Percentiles rank a stretch among this genome's conserved stretches.
Conservation (phyloP, 1,140 invertebrate genomes). For the Pogonomyrmex californicus region DNA sequence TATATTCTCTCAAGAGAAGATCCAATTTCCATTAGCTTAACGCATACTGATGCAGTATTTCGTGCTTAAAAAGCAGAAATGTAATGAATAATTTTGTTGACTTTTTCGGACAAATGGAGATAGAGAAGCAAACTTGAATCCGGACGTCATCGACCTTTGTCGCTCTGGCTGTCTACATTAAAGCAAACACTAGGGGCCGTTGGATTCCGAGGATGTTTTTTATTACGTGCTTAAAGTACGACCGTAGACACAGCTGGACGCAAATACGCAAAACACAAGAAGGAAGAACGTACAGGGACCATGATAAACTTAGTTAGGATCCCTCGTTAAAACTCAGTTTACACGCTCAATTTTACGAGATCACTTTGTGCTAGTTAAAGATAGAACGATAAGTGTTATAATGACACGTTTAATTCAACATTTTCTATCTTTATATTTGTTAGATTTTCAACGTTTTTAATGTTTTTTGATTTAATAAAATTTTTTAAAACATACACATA, state of each 20-base stretch:
- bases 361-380: conserved; percentile 14
- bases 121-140: conserved; percentile 13
- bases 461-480: background rate
- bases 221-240: conserved; percentile 44
- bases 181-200: conserved; percentile 39
- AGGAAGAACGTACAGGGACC: conserved; percentile 13
- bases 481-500: background rate
- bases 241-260: conserved; percentile 60
- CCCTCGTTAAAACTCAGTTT: conserved; percentile 59
- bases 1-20: background rate
- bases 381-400: conserved; percentile 33
- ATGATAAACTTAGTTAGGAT: conserved; percentile 48
- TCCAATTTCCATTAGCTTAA: conserved; percentile 32
- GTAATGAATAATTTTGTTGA: conserved; percentile 21
- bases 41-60: background rate
- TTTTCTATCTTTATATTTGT: background rate
- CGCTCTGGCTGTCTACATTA: conserved; percentile 38
- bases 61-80: conserved; percentile 12
- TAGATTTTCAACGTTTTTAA: background rate
- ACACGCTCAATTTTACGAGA: conserved; percentile 58
- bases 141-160: conserved; percentile 39
- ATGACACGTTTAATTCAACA: conserved; percentile 29
- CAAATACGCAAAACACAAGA: conserved; percentile 45
- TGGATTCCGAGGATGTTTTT: conserved; percentile 51
- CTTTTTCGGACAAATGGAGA: background rate